Conservation (phyloP, 2,113 vertebrate genomes). For the Pavo muticus region DNA sequence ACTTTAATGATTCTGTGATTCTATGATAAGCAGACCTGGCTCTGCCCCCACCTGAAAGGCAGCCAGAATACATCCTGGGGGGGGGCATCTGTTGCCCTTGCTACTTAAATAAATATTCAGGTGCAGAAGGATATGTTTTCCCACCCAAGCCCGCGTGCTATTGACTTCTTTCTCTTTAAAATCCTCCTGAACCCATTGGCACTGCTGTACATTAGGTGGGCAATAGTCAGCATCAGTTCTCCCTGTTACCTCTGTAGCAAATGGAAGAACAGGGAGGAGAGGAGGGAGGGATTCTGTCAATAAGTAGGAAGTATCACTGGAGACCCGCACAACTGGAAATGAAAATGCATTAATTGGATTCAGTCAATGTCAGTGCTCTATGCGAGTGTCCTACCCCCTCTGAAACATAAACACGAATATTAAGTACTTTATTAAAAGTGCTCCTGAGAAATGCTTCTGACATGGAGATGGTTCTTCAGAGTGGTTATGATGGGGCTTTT, state of each 20-base stretch:
- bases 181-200: conserved; percentile 44
- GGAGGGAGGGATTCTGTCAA: conserved; percentile 41
- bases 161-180: conserved; percentile 58
- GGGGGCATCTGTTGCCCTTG: conserved; percentile 40
- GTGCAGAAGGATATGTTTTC: conserved; percentile 8
- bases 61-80: not conserved
- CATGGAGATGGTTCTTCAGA: not conserved
- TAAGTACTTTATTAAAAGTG: conserved; percentile 49
- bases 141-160: not conserved
- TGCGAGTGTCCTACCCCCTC: not conserved
- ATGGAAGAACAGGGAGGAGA: not conserved
- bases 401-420: conserved; percentile 36
- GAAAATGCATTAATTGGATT: conserved; percentile 66
- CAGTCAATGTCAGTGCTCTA: conserved; percentile 1
- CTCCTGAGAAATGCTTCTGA: conserved; percentile 29
- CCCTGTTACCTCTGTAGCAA: conserved; percentile 33
- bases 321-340: conserved; percentile 51
- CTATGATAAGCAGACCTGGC: not conserved
- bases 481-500: not conserved
- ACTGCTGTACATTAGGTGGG: conserved; percentile 31
- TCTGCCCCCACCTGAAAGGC: not conserved
- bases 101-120: conserved; percentile 38
- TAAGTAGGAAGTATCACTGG: conserved; percentile 54
- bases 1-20: too few species aligned
- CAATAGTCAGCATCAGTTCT: conserved; percentile 61